Base-by-base conservation (phyloP, 2,888 invertebrate genomes). In the Scrobipalpa costella region DNA sequence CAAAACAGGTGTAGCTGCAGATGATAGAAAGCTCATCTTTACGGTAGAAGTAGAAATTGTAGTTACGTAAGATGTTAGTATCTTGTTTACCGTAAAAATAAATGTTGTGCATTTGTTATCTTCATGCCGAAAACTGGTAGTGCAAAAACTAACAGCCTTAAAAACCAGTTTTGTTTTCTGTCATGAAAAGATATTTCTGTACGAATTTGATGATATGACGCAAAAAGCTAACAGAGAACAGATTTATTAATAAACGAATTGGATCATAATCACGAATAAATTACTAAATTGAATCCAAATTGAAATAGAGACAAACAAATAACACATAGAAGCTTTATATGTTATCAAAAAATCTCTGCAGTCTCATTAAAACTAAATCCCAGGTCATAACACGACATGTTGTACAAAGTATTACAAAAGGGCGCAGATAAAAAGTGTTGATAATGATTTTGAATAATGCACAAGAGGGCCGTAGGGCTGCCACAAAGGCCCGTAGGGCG, bases 381-480 rank as follows among this genome's bases (percentile, higher is more conserved):
- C 62, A 49, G 59, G 63, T 62, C 60, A 68, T 65, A 60, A 49
- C 60, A 60, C 11, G 34, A 13, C 58, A 58, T 40, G 60, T 33
- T 47, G 47, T 47, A 27, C 49, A 44, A 34, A 59, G 59, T 15
- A 33, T 34, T 11, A 59, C 38, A 50, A 62, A 49, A 60, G 50
- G 40, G 55, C 19, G 57, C 50, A 65, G 65, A 64, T 68, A 67
- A 70, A 72, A 77, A 76, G 78, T 80, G 81, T 75, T 84, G 81
- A 84, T 84, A 82, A 84, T 84, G 55, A 52, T 55, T 55, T 82
- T 81, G 73, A 81, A 83, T 83, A 81, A 81, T 81, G 78, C 76
- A 79, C 74, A 73, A 80, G 84, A 67, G 70, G 70, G 68, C 7
- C 38, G 21, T 38, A 73, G 77, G 78, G 76, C 68, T 71, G 72